Base-by-base conservation (phyloP, 2,888 invertebrate genomes). In the Cantharis rufa region DNA sequence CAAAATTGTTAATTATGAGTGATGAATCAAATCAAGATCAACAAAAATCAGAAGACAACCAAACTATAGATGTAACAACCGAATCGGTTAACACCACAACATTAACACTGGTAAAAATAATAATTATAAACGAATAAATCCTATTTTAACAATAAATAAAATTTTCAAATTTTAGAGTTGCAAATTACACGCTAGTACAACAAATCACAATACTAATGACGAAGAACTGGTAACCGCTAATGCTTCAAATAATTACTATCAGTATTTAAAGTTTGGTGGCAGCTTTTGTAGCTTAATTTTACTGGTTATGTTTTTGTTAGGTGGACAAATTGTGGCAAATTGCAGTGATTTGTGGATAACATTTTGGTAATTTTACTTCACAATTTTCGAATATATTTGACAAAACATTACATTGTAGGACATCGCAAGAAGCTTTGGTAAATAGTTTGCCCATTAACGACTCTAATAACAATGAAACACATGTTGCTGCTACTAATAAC, bases 1-100 rank as follows among this genome's bases (percentile, higher is more conserved):
- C 92, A 0, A 91, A 92, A 85, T 79, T 85, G 76, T 74, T 86
- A 15, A 74, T 83, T n/a, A 80, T 82, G 15, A 82, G 82, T 63
- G 83, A 82, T 73, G 82, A 83, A 28, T 78, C 74, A 62, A 80
- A 81, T 63, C 80, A 82, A 75, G 75, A 69, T 3, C 10, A 72
- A 74, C 64, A 66, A 21, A 72, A 71, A 24, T n/a, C n/a, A 9
- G 11, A 18, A 16, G 24, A 16, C n/a, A 21, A 21, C 13, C 13
- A n/a, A 66, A 11, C 15, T n/a, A 0, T 66, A n/a, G 21, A 15
- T 3, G 16, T 66, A 9, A 9, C 18, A 66, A 21, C 18, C 10
- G 21, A 66, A 3, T 66, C 64, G 10, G 0, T 66, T 21, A 66
- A n/a, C 24, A 11, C 64, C 9, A 21, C 64, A 0, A 21, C 64